These are phyloP conservation scores for Sitophilus oryzae DNA, from an alignment of 1,140 invertebrate species.

Conservation along the genomic window DNA sequence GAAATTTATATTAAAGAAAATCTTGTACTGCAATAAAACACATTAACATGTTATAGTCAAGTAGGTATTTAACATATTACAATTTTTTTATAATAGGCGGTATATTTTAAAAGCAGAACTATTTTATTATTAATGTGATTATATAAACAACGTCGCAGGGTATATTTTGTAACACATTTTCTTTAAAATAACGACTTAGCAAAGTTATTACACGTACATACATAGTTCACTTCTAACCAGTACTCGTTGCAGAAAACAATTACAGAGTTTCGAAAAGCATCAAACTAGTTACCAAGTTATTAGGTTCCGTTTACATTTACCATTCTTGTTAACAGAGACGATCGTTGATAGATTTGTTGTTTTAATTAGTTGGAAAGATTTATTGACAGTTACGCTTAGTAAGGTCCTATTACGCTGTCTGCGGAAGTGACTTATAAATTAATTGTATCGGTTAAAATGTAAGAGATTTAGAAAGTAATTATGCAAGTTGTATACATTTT, in stretches of 20 bases:
- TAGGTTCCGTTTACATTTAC: slow-evolving; percentile 1
- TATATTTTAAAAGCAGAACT: too few relatives aligned
- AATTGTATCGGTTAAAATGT: too few relatives aligned
- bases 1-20: too few relatives aligned
- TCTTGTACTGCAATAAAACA: not conserved
- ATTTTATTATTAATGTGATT: not conserved
- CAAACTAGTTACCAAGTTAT: slow-evolving; percentile 1
- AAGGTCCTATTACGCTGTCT: not conserved
- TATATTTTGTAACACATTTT: too few relatives aligned
- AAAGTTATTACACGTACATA: too few relatives aligned
- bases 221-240: too few relatives aligned
- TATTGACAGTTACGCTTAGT: not conserved
- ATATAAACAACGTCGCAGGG: too few relatives aligned
- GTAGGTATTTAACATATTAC: not conserved
- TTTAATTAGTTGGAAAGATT: slow-evolving; percentile 3
- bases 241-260: too few relatives aligned
- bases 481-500: too few relatives aligned
- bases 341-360: not conserved
- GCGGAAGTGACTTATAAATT: too few relatives aligned
- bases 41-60: not conserved
- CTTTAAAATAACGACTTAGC: too few relatives aligned
- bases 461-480: too few relatives aligned
- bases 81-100: not conserved
- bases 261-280: not conserved
- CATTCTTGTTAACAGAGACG: not conserved